These are phyloP conservation scores for Drosophila bunnanda DNA, from an alignment of 2,888 invertebrate genomes.

Conservation along the genomic window DNA sequence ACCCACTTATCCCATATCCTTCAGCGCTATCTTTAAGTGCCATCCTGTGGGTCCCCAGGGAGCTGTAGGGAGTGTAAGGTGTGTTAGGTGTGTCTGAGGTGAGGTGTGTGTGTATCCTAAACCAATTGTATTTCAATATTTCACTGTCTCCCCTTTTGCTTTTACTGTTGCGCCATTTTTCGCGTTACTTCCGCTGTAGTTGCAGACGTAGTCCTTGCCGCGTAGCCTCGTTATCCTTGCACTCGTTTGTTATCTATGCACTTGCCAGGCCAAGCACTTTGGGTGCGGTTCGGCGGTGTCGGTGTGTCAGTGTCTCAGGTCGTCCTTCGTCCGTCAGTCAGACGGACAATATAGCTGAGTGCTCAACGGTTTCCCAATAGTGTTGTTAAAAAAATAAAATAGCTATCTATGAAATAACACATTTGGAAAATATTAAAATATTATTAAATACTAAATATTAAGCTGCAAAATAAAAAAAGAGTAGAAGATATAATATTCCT, in stretches of 20 bases:
- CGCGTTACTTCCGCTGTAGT: slow-evolving; percentile 42
- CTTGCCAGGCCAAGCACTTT: slow-evolving; percentile 67
- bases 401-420: neutral
- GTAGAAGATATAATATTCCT: neutral
- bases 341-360: slow-evolving; percentile 75
- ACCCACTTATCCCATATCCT: slow-evolving; percentile 22
- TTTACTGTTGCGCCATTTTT: slow-evolving; percentile 67
- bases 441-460: neutral
- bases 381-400: neutral
- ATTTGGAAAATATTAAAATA: neutral
- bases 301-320: slow-evolving; percentile 18
- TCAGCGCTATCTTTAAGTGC: slow-evolving; percentile 39
- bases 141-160: slow-evolving; percentile 67
- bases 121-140: slow-evolving; percentile 80
- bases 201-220: slow-evolving; percentile 30
- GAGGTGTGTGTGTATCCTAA: slow-evolving; percentile 40
- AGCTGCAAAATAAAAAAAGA: neutral
- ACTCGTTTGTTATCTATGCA: slow-evolving; percentile 70
- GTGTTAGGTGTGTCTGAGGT: neutral
- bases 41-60: slow-evolving; percentile 12
- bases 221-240: slow-evolving; percentile 73
- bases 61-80: slow-evolving; percentile 1
- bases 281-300: slow-evolving; percentile 20
- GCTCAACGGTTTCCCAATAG: slow-evolving; percentile 51
- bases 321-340: slow-evolving; percentile 31